Evolutionary conservation across 2,888 invertebrate species (phyloP), one percentile per base, ranked within the genome.

Genomic region (Ornithoptera alexandrae): DNA sequence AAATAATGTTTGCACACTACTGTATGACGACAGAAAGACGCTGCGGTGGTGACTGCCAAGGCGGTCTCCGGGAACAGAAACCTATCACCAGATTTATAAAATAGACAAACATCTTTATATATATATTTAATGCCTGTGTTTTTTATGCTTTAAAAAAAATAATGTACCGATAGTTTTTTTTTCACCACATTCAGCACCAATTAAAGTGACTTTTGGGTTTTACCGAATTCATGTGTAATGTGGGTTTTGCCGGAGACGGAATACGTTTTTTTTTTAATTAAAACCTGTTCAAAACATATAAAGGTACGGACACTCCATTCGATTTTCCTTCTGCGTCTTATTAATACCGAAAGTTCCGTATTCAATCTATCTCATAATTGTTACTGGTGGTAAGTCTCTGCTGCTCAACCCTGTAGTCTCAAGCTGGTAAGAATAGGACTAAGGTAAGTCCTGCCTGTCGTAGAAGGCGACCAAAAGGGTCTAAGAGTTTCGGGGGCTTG

Each of bases 231-330:
- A 15, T 42, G 8, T 36, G n/a, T 56, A 65, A 65, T 65, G 30
- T 65, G 65, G 69, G 61, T 69, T 69, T 69, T 65, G 30, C 60
- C 69, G 15, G 42, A 39, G 10, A 46, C 59, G 18, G 56, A 30
- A 53, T 64, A 30, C 36, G 50, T 36, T 63, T 59, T 36, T 22
- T 42, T 65, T 68, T 65, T 64, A 53, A 53, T 18, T 36, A 18
- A 56, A 69, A 69, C 69, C 69, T 39, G 69, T 65, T 60, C 10
- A 57, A 69, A 61, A 17, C 36, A n/a, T 60, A 56, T 60, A 53
- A 60, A 39, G 30, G 59, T 36, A 53, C 39, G 22, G 53, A 22
- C 30, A 17, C 36, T 50, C 39, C 65, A 69, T 42, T 61, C 42
- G 56, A 4, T 61, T 36, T 61, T 65, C 15, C 24, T 61, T 68